Conservation (phyloP, 2,113 vertebrate genomes). For the Rhizomys pruinosus region DNA sequence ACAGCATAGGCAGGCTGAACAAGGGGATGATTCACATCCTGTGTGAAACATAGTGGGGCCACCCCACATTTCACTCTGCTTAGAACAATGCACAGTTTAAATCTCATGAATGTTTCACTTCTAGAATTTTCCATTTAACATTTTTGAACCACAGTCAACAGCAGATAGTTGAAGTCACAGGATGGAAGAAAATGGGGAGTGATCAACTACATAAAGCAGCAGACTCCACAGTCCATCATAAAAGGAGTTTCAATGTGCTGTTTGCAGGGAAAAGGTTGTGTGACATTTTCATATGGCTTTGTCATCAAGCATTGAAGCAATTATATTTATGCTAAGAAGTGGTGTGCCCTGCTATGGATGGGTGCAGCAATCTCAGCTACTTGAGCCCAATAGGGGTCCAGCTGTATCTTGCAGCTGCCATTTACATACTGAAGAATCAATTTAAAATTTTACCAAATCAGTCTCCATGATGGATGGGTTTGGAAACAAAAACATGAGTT, state of each 20-base stretch:
- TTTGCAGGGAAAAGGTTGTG: not conserved
- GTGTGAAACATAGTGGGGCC: not conserved
- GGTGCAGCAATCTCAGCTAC: not conserved
- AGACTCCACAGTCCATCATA: not conserved
- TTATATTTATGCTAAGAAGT: not conserved
- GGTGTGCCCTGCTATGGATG: not conserved
- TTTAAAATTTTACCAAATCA: slow-evolving; percentile 1
- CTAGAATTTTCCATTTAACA: not conserved
- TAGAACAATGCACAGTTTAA: not conserved
- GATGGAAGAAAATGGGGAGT: not conserved
- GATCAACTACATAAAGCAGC: not conserved
- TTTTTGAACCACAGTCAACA: not conserved
- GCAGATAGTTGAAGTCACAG: not conserved
- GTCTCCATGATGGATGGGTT: slow-evolving; percentile 7
- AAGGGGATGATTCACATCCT: not conserved
- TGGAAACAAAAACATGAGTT: slow-evolving; percentile 35
- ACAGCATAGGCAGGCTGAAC: too few species aligned
- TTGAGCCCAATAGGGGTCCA: not conserved
- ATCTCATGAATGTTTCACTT: not conserved
- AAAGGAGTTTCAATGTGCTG: not conserved
- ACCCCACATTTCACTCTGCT: not conserved
- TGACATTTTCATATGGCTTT: not conserved
- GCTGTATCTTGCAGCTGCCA: not conserved
- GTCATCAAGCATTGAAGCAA: not conserved
- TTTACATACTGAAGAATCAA: not conserved